Conservation (phyloP, 2,797 vertebrate genomes). For the Sphenodon punctatus region DNA sequence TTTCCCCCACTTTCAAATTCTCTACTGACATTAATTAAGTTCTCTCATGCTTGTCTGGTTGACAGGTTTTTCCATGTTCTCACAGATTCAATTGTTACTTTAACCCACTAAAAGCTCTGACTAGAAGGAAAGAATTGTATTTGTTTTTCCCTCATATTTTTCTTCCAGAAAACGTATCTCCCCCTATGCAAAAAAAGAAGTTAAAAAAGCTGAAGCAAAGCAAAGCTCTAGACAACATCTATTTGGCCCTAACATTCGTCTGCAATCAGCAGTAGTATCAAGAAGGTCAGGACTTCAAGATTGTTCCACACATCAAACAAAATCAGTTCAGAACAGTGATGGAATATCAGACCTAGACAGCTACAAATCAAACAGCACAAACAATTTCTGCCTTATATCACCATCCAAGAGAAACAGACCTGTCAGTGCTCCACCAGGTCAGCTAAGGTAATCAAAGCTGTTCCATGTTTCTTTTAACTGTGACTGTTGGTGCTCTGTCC, state of each 20-base stretch:
- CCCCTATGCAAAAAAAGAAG: constrained; percentile 37
- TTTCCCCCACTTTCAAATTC: not conserved
- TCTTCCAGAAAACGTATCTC: constrained; percentile 33
- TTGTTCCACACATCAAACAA: constrained; percentile 72
- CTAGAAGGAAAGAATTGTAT: not conserved
- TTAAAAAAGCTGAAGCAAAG: constrained; percentile 48
- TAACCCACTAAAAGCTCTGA: not conserved
- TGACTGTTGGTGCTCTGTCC: constrained; percentile 29
- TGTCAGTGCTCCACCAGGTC: constrained; percentile 67
- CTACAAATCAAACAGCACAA: constrained; percentile 69
- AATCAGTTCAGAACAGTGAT: constrained; percentile 64
- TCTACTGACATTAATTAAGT: not conserved
- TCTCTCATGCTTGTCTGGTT: not conserved
- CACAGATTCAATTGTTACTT: not conserved
- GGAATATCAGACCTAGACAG: constrained; percentile 61
- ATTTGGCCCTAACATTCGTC: constrained; percentile 22
- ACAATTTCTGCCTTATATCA: constrained; percentile 62
- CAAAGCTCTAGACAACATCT: constrained; percentile 31
- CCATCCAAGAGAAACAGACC: constrained; percentile 70
- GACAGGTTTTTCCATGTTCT: not conserved
- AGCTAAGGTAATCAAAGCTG: constrained; percentile 76
- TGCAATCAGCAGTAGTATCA: constrained; percentile 52
- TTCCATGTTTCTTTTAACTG: constrained; percentile 56
- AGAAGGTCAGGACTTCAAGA: constrained; percentile 66
- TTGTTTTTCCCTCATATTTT: not conserved